These are phyloP conservation scores for Pollimyrus isidori DNA, from an alignment of 2,113 vertebrate species.

Conservation along the genomic window DNA sequence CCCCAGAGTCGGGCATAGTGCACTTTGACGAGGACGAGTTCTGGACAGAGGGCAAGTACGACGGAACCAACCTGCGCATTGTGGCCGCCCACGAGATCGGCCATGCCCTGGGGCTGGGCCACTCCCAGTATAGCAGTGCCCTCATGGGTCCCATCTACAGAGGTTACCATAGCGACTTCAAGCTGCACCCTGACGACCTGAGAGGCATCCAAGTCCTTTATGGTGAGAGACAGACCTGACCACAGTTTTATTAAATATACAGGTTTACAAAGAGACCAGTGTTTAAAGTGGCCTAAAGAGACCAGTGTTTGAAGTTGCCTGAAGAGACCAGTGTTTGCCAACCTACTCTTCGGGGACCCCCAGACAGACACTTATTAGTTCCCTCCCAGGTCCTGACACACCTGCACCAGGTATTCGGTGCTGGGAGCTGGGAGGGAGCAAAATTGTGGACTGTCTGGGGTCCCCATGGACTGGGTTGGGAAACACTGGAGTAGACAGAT, in stretches of 20 bases:
- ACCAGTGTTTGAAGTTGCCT: too few species aligned
- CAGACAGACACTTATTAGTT: background rate
- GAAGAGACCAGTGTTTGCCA: background rate
- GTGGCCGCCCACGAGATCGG: constrained; percentile 79
- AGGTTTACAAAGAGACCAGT: background rate
- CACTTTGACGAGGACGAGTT: constrained; percentile 73
- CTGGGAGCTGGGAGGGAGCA: background rate
- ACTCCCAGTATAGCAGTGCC: constrained; percentile 62
- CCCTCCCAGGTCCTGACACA: background rate
- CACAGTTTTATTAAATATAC: background rate
- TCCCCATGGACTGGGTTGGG: background rate
- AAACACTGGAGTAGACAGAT: background rate
- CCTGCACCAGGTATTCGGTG: background rate
- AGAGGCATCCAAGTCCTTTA: constrained; percentile 74
- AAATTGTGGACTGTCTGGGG: background rate
- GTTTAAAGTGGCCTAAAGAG: background rate
- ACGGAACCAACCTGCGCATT: constrained; percentile 69
- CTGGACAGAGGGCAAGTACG: constrained; percentile 68
- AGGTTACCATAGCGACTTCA: constrained; percentile 66
- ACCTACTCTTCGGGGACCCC: background rate
- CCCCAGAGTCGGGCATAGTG: constrained; percentile 68
- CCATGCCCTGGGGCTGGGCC: constrained; percentile 75
- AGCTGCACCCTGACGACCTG: constrained; percentile 70
- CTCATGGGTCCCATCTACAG: constrained; percentile 73
- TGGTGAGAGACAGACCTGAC: constrained; percentile 49